These are phyloP conservation scores for Tetrax tetrax DNA, from an alignment of 2,113 vertebrate genomes.

Conservation along the genomic window DNA sequence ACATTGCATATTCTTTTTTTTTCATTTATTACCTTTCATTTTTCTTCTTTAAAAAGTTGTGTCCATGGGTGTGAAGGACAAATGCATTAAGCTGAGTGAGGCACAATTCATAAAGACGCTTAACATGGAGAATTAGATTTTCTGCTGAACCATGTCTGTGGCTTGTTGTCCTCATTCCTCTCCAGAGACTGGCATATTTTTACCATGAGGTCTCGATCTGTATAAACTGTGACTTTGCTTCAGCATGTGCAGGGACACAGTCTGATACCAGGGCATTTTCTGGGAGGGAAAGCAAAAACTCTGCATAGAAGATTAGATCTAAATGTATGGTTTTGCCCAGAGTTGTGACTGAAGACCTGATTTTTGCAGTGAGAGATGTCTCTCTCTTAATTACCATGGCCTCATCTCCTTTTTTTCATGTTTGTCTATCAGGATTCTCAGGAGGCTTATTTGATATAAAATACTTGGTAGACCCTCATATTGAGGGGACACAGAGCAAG, in stretches of 20 bases:
- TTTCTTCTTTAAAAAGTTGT: neutral
- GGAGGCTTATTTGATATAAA: neutral
- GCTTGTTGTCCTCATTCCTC: neutral
- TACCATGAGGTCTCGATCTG: neutral
- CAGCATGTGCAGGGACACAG: neutral
- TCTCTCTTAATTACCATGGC: neutral
- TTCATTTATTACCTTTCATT: neutral
- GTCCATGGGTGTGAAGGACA: slow-evolving; percentile 2
- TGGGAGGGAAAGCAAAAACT: neutral
- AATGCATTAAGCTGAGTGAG: neutral
- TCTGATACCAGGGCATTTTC: neutral
- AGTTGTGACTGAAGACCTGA: neutral
- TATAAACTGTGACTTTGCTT: neutral
- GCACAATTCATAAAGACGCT: neutral
- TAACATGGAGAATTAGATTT: slow-evolving; percentile 41
- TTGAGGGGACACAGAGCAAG: neutral
- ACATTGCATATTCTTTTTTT: neutral
- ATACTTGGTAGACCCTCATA: neutral
- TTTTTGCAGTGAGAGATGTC: neutral
- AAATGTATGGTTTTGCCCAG: neutral
- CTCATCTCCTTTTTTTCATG: neutral
- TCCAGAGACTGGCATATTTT: neutral
- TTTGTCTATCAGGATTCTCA: neutral
- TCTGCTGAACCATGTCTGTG: neutral
- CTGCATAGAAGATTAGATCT: neutral